phyloP scores from a whole-genome alignment of 2,113 vertebrate genomes.

The Salminus brasiliensis region DNA sequence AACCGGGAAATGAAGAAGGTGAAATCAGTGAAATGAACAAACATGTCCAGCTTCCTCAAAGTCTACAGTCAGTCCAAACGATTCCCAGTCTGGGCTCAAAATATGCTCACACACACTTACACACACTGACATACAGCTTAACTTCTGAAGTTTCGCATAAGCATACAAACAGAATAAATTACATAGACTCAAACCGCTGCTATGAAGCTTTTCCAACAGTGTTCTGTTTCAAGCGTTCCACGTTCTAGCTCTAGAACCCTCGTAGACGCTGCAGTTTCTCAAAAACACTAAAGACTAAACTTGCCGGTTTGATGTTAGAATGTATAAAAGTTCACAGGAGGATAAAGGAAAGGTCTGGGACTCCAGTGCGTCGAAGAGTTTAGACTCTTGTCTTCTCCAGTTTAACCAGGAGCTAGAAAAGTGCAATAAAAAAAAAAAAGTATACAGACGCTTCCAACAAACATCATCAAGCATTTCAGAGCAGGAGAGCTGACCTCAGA shows the following conservation, averaged over 20 bases:
- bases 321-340: not conserved
- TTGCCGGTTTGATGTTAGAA: not conserved
- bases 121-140: not conserved
- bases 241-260: not conserved
- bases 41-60: no score
- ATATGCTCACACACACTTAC: no score
- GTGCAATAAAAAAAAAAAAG: not conserved
- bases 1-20: no score
- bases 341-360: not conserved
- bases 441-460: conserved; percentile 8
- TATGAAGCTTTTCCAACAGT: not conserved
- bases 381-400: not conserved
- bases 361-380: not conserved
- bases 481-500: not conserved
- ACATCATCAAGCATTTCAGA: conserved; percentile 7
- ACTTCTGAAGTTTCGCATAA: not conserved
- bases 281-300: conserved; percentile 5
- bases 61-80: no score
- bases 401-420: conserved; percentile 1
- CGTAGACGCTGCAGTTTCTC: not conserved
- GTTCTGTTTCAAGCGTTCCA: not conserved
- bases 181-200: not conserved
- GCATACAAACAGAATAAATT: not conserved
- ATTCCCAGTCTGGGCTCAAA: no score
- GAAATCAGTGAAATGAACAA: no score